Base-by-base conservation (phyloP, 2,888 invertebrate genomes). In the Mycalesis mineus region DNA sequence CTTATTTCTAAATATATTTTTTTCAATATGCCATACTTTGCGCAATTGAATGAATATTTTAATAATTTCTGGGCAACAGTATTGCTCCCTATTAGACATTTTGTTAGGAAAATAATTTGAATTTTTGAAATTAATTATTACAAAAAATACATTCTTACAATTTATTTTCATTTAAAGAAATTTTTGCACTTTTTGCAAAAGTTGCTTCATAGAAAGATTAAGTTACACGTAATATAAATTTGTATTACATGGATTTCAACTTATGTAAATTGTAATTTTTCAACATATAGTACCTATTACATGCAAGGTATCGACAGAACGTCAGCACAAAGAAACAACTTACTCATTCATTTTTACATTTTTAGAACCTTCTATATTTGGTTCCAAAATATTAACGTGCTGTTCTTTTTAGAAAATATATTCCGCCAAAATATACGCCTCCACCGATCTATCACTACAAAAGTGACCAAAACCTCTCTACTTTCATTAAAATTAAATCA, bases 371-470 rank as follows among this genome's bases (percentile, higher is more conserved):
- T 60, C 6, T 66, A 31, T 28, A 67, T 58, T 15, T 0, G 50
- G 15, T 8, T 61, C 57, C 0, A 31, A 8, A 6, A 52, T 44
- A 14, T 49, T 13, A 29, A 40, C 33, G 4, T 8, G 45, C 13
- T 59, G 56, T 29, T 60, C 59, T 13, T 48, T 45, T 0, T 53
- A 8, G 13, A 64, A 54, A 6, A 71, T 7, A 50, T 62, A 44
- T 49, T 64, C 61, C 0, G 68, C 70, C n/a, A 70, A 31, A n/a
- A 68, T 51, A 15, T 58, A 41, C 0, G 70, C 65, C 11, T 69
- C 68, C 0, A 54, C 40, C 5, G 57, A 13, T 68, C 70, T 52
- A 57, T 63, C 7, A 67, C 37, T 13, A 68, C 48, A 4, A 60
- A 62, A 8, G 50, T 52, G 5, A 65, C 42, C 5, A 71, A 66